phyloP scores from a whole-genome alignment of 2,888 invertebrate species.

The Glaucopsyche alexis region DNA sequence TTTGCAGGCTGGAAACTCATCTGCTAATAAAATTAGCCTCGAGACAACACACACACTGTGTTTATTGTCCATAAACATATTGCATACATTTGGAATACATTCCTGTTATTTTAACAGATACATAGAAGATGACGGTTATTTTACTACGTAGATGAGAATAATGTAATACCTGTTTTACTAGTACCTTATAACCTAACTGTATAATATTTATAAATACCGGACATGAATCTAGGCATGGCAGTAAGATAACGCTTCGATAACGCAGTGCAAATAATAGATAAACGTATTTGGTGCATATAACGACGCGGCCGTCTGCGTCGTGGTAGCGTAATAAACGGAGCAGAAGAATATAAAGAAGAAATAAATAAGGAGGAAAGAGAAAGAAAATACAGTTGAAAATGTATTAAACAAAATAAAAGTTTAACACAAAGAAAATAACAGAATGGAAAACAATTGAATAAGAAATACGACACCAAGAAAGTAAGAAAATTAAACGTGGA shows the following conservation, averaged over 20 bases:
- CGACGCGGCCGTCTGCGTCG: background rate
- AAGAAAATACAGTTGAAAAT: background rate
- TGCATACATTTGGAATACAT: no score
- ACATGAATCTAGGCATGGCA: conserved; percentile 29
- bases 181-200: background rate
- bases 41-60: no score
- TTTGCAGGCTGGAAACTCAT: no score
- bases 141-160: no score
- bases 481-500: background rate
- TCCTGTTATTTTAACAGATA: no score
- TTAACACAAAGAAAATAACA: background rate
- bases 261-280: conserved; percentile 43
- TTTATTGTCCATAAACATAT: no score
- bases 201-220: background rate
- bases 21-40: no score
- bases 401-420: background rate
- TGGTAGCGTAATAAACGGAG: background rate
- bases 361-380: background rate
- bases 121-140: background rate
- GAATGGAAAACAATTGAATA: conserved; percentile 52
- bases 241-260: conserved; percentile 39
- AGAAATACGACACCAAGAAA: background rate
- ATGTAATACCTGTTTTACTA: no score
- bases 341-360: background rate
- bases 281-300: conserved; percentile 32